Conservation (phyloP, 1,140 invertebrate genomes). For the Adoxophyes honmai region DNA sequence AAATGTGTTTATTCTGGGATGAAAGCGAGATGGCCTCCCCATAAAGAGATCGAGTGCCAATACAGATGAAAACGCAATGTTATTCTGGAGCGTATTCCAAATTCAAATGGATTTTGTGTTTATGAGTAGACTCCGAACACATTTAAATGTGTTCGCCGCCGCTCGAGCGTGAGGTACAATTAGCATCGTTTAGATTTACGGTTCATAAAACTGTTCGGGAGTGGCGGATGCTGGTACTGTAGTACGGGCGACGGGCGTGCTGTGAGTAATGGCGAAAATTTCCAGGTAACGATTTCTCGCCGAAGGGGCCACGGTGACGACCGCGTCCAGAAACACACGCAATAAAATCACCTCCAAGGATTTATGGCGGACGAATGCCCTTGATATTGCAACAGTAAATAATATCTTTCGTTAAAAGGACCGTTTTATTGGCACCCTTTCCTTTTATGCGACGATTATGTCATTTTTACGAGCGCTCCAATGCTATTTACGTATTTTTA, state of each 20-base stretch:
- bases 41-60: conserved; percentile 52
- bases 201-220: background rate
- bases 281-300: background rate
- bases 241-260: background rate
- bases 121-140: background rate
- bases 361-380: conserved; percentile 34
- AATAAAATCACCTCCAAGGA: conserved; percentile 33
- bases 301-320: background rate
- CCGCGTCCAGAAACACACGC: conserved; percentile 2
- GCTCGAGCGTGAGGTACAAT: background rate
- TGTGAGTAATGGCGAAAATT: background rate
- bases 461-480: conserved; percentile 48
- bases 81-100: conserved; percentile 28
- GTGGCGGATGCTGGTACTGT: background rate
- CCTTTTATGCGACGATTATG: conserved; percentile 54
- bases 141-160: conserved; percentile 1
- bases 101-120: conserved; percentile 24
- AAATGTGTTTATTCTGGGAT: conserved; percentile 66
- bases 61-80: conserved; percentile 37
- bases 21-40: conserved; percentile 43
- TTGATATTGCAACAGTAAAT: conserved; percentile 56
- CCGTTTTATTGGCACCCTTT: conserved; percentile 54
- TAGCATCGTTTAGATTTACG: conserved; percentile 2
- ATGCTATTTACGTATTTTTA: conserved; percentile 39
- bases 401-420: conserved; percentile 55